A percentile compares a stretch with the other conserved stretches of the same genome.
phyloP scores from a whole-genome alignment of 2,113 vertebrate genomes.

The Apus apus region DNA sequence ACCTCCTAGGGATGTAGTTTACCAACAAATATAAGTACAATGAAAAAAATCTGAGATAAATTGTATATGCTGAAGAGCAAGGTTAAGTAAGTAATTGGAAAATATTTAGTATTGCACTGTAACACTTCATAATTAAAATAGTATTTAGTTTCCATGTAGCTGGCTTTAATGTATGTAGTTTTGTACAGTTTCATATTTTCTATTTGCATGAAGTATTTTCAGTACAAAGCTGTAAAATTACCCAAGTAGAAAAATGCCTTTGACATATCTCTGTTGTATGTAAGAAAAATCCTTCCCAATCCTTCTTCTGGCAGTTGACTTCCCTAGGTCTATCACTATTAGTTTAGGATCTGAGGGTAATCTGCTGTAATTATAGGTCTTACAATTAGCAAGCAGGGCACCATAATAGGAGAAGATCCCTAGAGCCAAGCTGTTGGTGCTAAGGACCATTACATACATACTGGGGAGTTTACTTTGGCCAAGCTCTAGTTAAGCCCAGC shows the following conservation, averaged over 20 bases:
- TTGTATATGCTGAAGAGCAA: neutral
- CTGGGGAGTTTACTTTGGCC: neutral
- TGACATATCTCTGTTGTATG: neutral
- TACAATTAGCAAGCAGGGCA: neutral
- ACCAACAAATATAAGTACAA: neutral
- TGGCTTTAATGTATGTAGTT: neutral
- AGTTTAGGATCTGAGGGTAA: neutral
- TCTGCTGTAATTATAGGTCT: neutral
- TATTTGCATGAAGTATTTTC: neutral
- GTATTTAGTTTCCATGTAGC: neutral
- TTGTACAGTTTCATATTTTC: neutral
- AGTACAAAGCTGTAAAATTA: neutral
- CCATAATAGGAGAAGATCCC: neutral
- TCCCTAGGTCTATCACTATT: neutral
- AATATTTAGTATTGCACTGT: neutral
- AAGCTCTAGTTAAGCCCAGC: neutral
- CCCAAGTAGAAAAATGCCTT: neutral
- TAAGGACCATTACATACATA: neutral
- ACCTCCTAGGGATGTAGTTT: neutral
- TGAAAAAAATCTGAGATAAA: neutral
- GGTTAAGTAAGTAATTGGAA: neutral
- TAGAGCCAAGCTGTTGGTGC: neutral
- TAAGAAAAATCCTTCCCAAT: neutral
- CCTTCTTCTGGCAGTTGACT: neutral
- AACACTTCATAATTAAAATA: neutral